Evolutionary conservation across 2,888 invertebrate genomes (phyloP), one percentile per base, ranked within the genome.

Genomic region (Drosophila kokeensis): DNA sequence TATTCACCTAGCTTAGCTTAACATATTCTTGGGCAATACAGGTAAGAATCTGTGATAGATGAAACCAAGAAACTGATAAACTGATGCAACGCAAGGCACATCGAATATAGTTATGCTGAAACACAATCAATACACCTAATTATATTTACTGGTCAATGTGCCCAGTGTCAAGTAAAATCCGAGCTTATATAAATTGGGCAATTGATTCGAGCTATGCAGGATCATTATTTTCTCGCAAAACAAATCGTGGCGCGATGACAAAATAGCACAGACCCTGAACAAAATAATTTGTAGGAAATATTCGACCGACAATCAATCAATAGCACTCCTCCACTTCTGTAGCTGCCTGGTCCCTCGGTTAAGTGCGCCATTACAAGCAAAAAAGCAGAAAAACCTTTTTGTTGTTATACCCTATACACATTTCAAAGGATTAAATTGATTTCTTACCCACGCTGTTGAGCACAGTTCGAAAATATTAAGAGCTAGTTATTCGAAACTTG

Each of bases 331-430:
- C 27, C 34, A n/a, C 32, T 27, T 18, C 59, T 29, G 29, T 18
- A 29, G 34, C n/a, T 18, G n/a, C n/a, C 13, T 49, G 29, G 36
- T 10, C 21, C 50, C 50, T 21, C 21, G 21, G 29, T 60, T 36
- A 52, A 59, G 34, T 36, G 52, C 36, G 29, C 52, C 52, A 52
- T 36, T 60, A 52, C 60, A 52, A 29, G 36, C 60, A 60, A 15
- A 59, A 49, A 48, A 59, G 11, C 10, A 34, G n/a, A 21, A 29
- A 8, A 36, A n/a, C 60, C 60, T 36, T 59, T 59, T 59, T 27
- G 11, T 1, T n/a, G 18, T 27, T 36, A 40, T 57, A 57, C 29
- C 29, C 55, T 57, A 2, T 3, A 15, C 15, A 15, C 29, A 29
- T n/a, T 30, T 0, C 5, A n/a, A n/a, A 21, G 40, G 27, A 38